A percentile compares a stretch with the other conserved stretches of the same genome.
These are phyloP conservation scores for Hipposideros armiger DNA, from an alignment of 2,113 vertebrate genomes.

Conservation along the genomic window DNA sequence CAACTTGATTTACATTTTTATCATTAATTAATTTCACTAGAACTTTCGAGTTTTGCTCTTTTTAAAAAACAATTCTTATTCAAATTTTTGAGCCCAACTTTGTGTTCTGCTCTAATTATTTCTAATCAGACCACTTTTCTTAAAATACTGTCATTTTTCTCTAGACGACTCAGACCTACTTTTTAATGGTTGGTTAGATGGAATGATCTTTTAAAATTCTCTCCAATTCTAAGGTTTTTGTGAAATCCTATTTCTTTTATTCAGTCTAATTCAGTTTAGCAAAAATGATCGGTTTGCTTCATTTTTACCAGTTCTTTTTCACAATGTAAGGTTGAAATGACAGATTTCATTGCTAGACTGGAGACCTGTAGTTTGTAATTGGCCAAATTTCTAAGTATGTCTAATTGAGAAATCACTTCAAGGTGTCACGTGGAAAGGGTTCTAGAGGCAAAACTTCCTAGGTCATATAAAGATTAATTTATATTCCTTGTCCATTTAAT, in stretches of 20 bases:
- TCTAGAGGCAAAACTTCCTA: background rate
- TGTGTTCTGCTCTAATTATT: conserved; percentile 22
- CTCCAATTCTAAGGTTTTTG: background rate
- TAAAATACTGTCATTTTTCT: background rate
- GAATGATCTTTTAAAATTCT: background rate
- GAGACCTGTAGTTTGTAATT: background rate
- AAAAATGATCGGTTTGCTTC: background rate
- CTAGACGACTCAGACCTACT: background rate
- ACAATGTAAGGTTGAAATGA: background rate
- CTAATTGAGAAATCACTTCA: background rate
- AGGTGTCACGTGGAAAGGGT: background rate
- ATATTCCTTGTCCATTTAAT: background rate
- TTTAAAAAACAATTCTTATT: background rate
- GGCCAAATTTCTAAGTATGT: background rate
- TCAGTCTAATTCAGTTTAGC: conserved; percentile 19
- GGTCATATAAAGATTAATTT: background rate
- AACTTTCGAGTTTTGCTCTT: background rate
- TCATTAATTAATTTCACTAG: background rate
- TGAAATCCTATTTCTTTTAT: conserved; percentile 17
- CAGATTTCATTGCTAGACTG: background rate
- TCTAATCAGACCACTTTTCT: background rate
- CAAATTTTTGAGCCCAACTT: background rate
- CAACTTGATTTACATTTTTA: conserved; percentile 35
- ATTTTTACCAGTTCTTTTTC: background rate
- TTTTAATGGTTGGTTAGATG: background rate